A percentile compares a stretch with the other conserved stretches of the same genome.
Evolutionary conservation across 2,888 invertebrate species (phyloP).

Genomic region (Rhagophthalmus giganteus): DNA sequence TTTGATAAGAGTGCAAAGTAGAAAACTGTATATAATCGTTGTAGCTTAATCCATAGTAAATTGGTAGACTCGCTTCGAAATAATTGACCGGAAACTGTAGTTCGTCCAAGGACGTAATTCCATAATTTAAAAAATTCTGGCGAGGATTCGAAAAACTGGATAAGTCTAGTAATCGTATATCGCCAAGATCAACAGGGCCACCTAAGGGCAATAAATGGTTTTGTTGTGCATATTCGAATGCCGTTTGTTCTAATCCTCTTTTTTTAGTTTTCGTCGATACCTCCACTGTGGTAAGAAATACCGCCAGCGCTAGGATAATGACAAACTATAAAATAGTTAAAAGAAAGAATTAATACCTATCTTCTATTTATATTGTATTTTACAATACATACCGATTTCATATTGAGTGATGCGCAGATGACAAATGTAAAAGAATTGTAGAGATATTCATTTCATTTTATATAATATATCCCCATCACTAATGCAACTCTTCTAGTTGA

Average conservation of each 20-base stretch:
- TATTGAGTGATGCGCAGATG: slow-evolving; percentile 9
- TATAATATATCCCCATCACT: slow-evolving; percentile 27
- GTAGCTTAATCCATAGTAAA: not conserved
- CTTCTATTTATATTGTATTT: not conserved
- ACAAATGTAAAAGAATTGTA: slow-evolving; percentile 14
- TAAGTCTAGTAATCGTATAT: not conserved
- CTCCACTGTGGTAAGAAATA: slow-evolving; percentile 38
- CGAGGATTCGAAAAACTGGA: not conserved
- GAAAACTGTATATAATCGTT: not conserved
- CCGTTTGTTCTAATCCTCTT: slow-evolving; percentile 7
- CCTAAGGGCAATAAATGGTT: slow-evolving; percentile 1
- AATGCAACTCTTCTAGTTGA: not conserved
- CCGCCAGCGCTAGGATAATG: slow-evolving; percentile 38
- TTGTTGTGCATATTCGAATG: not conserved
- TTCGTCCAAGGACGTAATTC: not conserved
- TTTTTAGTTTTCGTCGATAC: slow-evolving; percentile 33
- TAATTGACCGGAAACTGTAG: not conserved
- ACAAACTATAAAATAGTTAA: slow-evolving; percentile 25
- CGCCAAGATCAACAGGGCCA: slow-evolving; percentile 2
- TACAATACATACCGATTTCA: slow-evolving; percentile 21
- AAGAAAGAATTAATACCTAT: slow-evolving; percentile 1
- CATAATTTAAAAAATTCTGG: not conserved
- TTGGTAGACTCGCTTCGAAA: not conserved
- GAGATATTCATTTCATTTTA: slow-evolving; percentile 14
- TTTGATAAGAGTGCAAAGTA: not conserved